phyloP scores from a whole-genome alignment of 1,140 invertebrate species.

The Drosophila prosaltans region DNA sequence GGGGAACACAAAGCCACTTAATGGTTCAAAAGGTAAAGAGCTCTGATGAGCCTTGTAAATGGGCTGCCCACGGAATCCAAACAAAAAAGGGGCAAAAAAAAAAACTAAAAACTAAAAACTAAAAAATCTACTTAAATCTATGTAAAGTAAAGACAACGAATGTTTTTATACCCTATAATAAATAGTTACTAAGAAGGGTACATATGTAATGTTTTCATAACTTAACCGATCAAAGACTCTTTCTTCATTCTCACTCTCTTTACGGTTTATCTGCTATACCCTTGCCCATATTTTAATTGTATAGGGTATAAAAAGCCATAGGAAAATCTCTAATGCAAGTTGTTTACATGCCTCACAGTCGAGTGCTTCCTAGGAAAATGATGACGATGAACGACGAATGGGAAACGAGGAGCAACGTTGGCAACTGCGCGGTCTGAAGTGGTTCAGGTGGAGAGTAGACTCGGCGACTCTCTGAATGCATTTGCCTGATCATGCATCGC shows the following conservation, averaged over 20 bases:
- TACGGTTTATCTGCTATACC: no score
- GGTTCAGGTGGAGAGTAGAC: slow-evolving; percentile 21
- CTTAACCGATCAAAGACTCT: no score
- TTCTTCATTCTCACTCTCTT: no score
- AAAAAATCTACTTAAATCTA: no score
- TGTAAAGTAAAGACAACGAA: no score
- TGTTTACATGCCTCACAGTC: slow-evolving; percentile 69
- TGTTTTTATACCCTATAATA: no score
- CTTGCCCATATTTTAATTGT: no score
- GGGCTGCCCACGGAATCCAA: slow-evolving; percentile 15
- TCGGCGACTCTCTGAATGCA: slow-evolving; percentile 30
- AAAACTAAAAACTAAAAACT: neutral
- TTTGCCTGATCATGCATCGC: slow-evolving; percentile 72
- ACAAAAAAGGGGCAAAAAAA: neutral
- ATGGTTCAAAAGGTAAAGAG: slow-evolving; percentile 46
- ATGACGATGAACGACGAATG: slow-evolving; percentile 50
- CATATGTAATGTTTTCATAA: no score
- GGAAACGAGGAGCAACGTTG: slow-evolving; percentile 1
- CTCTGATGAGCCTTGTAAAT: slow-evolving; percentile 72
- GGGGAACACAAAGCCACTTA: slow-evolving; percentile 74
- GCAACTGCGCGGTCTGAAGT: slow-evolving; percentile 60
- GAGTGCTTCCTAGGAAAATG: slow-evolving; percentile 81
- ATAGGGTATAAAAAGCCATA: slow-evolving; percentile 20
- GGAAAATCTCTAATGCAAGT: slow-evolving; percentile 55
- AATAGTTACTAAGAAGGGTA: no score